Base-by-base conservation (phyloP, 2,888 invertebrate species). In the Stegana nigrithorax region DNA sequence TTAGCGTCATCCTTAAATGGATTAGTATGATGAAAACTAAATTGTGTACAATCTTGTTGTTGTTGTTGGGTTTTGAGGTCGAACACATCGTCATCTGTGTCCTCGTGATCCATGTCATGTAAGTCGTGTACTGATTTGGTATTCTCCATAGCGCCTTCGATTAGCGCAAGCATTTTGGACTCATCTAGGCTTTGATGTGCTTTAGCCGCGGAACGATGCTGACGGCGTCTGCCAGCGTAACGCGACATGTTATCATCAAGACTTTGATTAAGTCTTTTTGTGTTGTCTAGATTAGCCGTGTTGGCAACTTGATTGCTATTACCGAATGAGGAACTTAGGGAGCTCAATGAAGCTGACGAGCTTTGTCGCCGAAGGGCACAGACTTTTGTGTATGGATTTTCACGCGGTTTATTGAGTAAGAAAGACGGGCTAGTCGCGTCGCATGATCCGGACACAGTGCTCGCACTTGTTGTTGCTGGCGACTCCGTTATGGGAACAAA, bases 301-400 rank as follows among this genome's bases (percentile, higher is more conserved):
- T 67, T 58, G 6, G 64, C 45, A 4, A 69, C 72, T 57, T 69
- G 66, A 6, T 45, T 60, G 29, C 72, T 68, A 1, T 73, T 64
- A 21, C 78, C 75, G 21, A 81, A 51, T 2, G 84, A 83, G 5
- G 84, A 82, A 61, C 82, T 82, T 7, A 84, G 67, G 0, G 85
- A 89, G 63, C 90, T 90, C 47, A 93, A 87, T 60, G 92, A 93
- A 44, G 92, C 91, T 47, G 93, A 92, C 2, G 94, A 94, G 78
- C 93, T 93, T 83, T 94, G 94, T 26, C 95, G 88, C 64, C 96
- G 87, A 62, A 96, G 89, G 4, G 95, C 95, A 81, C 96, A 95
- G 2, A 94, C 92, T 88, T 95, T 96, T 1, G 95, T 94, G 81
- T 96, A 96, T 0, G 94, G 92, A 82, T 92, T 94, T 83, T 94